Base-by-base conservation (phyloP, 1,140 invertebrate genomes). In the Pachypeltis micranthus region DNA sequence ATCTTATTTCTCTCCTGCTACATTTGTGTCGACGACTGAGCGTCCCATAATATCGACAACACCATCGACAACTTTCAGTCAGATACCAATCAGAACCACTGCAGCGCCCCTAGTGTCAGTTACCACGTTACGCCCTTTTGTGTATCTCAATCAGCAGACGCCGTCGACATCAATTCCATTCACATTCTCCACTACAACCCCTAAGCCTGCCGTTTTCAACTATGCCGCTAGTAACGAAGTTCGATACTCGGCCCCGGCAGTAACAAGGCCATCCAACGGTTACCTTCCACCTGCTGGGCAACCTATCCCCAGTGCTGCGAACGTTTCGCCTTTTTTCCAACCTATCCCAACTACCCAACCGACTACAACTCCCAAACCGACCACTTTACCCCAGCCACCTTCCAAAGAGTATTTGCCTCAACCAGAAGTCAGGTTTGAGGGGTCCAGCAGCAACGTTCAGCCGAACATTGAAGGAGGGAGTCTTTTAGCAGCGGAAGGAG, bases 381-480 rank as follows among this genome's bases (percentile, higher is more conserved):
- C 21, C 3, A 24, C 54, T 1, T 2, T 25, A 24, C 25, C 25
- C 14, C 54, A 19, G 1, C 14, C 47, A 54, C 47, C 47, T 7
- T 56, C 54, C 19, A 56, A 56, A 2, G 3, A 56, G 23, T 56
- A 56, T 26, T 56, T 56, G 25, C 54, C 54, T 7, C 54, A 56
- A 56, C 19, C 25, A 2, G 23, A 24, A 3, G n/a, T 47, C 2
- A n/a, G n/a, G n/a, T 47, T 23, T n/a, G 44, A 47, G 24, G 54
- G 54, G 1, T 14, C 21, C 21, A 56, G 57, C 16, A 23, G 58
- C 7, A 64, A 64, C 16, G 2, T 47, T 23, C 28, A n/a, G 2
- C 47, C 28, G n/a, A 63, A 56, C 55, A 28, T 63, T 2, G 58
- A 44, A 56, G 47, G 23, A 4, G 1, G 14, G 2, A 28, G 23